Evolutionary conservation across 2,797 vertebrate species (phyloP).

Genomic region (Moxostoma hubbsi): DNA sequence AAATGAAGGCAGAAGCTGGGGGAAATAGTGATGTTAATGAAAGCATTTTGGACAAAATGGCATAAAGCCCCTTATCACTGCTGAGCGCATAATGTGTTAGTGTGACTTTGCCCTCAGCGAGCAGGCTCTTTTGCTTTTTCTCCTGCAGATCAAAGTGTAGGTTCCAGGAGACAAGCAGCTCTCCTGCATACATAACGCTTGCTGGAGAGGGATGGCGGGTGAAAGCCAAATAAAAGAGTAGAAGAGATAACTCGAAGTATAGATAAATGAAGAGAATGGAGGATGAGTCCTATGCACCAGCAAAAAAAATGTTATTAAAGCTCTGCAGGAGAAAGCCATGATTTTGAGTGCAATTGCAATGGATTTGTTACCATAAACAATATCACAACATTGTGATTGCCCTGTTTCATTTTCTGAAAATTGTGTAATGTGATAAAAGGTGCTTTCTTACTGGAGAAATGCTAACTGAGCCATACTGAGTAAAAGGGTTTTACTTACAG

Average conservation of each 20-base stretch:
- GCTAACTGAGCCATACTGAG: background rate
- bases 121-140: conserved; percentile 48
- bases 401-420: conserved; percentile 1
- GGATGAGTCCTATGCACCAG: conserved; percentile 29
- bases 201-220: conserved; percentile 12
- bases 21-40: conserved; percentile 46
- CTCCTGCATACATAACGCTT: conserved; percentile 41
- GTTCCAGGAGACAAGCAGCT: conserved; percentile 49
- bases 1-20: conserved; percentile 42
- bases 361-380: background rate
- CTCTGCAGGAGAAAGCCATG: conserved; percentile 1
- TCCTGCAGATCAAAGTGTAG: conserved; percentile 54
- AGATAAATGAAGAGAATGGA: conserved; percentile 48
- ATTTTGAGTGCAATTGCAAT: background rate
- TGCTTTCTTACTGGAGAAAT: background rate
- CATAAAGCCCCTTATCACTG: conserved; percentile 37
- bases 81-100: conserved; percentile 46
- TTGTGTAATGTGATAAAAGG: conserved; percentile 3
- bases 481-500: background rate
- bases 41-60: conserved; percentile 40
- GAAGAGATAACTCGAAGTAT: conserved; percentile 28
- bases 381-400: conserved; percentile 9
- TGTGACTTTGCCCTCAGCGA: conserved; percentile 45
- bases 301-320: conserved; percentile 4
- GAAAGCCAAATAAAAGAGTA: conserved; percentile 41